These are phyloP conservation scores for Batillaria attramentaria DNA, from an alignment of 1,140 invertebrate genomes.

Conservation along the genomic window DNA sequence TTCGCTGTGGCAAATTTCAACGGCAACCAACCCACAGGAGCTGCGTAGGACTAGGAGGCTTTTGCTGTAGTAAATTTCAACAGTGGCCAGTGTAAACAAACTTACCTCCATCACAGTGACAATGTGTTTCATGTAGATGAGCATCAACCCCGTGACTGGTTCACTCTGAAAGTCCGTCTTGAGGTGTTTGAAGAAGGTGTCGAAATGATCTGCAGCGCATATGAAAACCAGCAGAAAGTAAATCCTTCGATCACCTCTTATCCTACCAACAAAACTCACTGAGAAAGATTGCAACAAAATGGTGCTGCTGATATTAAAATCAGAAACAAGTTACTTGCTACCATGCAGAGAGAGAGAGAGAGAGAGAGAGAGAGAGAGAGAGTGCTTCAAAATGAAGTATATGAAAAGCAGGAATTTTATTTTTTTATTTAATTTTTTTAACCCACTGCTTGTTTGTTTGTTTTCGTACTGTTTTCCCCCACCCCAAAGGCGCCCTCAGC, in stretches of 20 bases:
- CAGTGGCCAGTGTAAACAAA: background rate
- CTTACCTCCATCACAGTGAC: slow-evolving; percentile 65
- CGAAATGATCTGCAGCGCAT: slow-evolving; percentile 62
- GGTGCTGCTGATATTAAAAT: background rate
- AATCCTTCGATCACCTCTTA: background rate
- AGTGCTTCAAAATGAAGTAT: no score
- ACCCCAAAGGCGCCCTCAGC: no score
- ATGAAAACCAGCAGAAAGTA: background rate
- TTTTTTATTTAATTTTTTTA: no score
- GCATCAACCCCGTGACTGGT: slow-evolving; percentile 60
- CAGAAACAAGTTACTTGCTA: background rate
- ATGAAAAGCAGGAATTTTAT: no score
- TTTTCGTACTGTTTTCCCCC: no score
- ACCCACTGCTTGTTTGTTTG: no score
- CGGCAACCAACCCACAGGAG: no score
- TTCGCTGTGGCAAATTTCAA: no score
- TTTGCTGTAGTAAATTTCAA: no score
- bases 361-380: no score
- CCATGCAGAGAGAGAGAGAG: no score
- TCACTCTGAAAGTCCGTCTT: slow-evolving; percentile 60
- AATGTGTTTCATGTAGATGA: slow-evolving; percentile 65
- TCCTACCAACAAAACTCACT: background rate
- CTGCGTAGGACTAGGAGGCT: no score
- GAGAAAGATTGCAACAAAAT: background rate
- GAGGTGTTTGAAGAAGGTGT: slow-evolving; percentile 58